Evolutionary conservation across 2,113 vertebrate genomes (phyloP).

Genomic region (Oophaga pumilio): DNA sequence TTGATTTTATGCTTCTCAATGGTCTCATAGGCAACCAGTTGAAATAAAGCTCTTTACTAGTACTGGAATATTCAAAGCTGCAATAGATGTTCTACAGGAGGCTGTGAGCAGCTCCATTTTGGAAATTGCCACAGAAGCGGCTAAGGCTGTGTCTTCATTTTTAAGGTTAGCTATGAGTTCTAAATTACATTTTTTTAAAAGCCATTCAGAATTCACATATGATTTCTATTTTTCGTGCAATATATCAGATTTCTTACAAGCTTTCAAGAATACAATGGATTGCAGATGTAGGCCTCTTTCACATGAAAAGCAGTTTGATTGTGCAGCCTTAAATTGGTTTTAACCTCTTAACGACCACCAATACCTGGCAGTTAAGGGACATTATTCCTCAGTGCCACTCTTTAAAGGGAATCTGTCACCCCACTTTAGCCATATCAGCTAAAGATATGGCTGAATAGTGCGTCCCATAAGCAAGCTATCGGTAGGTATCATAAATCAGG

Average conservation of each 20-base stretch:
- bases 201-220: too few relatives aligned
- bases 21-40: slow-evolving; percentile 79
- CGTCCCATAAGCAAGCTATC: too few relatives aligned
- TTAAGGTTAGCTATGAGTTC: slow-evolving; percentile 73
- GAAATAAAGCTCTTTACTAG: slow-evolving; percentile 84
- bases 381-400: too few relatives aligned
- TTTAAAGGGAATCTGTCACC: too few relatives aligned
- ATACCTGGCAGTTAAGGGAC: too few relatives aligned
- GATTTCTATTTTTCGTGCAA: not conserved
- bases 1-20: slow-evolving; percentile 41
- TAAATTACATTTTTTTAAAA: not conserved
- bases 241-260: not conserved
- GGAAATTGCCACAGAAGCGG: slow-evolving; percentile 80
- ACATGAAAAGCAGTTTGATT: not conserved
- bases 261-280: not conserved
- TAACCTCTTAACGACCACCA: too few relatives aligned
- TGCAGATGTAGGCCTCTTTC: not conserved
- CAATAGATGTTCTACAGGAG: slow-evolving; percentile 73
- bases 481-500: too few relatives aligned
- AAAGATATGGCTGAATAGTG: too few relatives aligned
- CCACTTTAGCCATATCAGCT: too few relatives aligned
- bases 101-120: slow-evolving; percentile 79
- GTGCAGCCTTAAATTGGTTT: too few relatives aligned
- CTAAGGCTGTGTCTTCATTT: slow-evolving; percentile 76
- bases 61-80: slow-evolving; percentile 73